These are phyloP conservation scores for Melanaphis sacchari DNA, from an alignment of 1,140 invertebrate species.

Conservation along the genomic window DNA sequence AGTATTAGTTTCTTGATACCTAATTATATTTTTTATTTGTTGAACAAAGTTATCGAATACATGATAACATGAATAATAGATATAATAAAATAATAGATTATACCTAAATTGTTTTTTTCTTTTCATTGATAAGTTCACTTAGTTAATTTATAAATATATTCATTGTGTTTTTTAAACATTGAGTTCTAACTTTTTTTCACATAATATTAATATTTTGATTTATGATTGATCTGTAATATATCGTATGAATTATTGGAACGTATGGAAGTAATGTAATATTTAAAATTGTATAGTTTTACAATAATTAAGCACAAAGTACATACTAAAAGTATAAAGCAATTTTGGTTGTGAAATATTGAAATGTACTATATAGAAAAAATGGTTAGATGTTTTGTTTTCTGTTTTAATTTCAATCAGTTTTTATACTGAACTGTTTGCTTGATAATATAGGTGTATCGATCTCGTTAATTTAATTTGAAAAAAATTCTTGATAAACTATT, in stretches of 20 bases:
- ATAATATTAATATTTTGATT: not conserved
- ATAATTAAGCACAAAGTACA: not conserved
- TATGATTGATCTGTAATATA: not conserved
- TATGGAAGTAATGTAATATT: not conserved
- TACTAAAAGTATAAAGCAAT: not conserved
- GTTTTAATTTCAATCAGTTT: not conserved
- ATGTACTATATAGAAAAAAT: not conserved
- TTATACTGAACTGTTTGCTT: not conserved
- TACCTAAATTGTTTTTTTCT: not conserved
- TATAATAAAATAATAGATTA: not conserved
- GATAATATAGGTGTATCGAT: not conserved
- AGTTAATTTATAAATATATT: not conserved
- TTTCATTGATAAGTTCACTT: not conserved
- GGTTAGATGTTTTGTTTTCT: not conserved
- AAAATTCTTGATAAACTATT: not conserved
- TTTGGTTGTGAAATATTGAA: not conserved
- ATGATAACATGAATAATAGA: not conserved
- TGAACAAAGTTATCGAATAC: not conserved
- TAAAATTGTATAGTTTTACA: not conserved
- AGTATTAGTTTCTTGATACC: not conserved
- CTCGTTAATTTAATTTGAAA: not conserved
- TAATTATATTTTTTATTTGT: not conserved
- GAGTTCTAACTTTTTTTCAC: not conserved
- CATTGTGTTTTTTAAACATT: not conserved
- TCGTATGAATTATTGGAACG: not conserved